These are phyloP conservation scores for honey bee (Apis mellifera) DNA, from an alignment of 1,140 invertebrate species.

Conservation along the genomic window Amel_HAv3.1 CM009937.2:9083501-9084000, in stretches of 20 bases:
- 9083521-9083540: conserved; percentile 15
- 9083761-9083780: too few relatives aligned
- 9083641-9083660: conserved; percentile 40
- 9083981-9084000: too few relatives aligned
- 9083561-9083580: neutral
- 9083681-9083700: conserved; percentile 19
- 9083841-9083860: too few relatives aligned
- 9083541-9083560: neutral
- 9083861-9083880: too few relatives aligned
- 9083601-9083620: conserved; percentile 37
- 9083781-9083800: neutral
- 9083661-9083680: conserved; percentile 19
- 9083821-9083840: too few relatives aligned
- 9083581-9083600: conserved; percentile 24
- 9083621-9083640: conserved; percentile 34
- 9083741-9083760: neutral
- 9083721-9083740: neutral
- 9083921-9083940: too few relatives aligned
- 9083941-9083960: too few relatives aligned
- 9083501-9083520: neutral
- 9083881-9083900: too few relatives aligned
- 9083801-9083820: neutral
- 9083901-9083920: too few relatives aligned
- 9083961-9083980: too few relatives aligned
- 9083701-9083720: conserved; percentile 8